Evolutionary conservation across 2,797 vertebrate species (phyloP).

Genomic region (Amniataba percoides): DNA sequence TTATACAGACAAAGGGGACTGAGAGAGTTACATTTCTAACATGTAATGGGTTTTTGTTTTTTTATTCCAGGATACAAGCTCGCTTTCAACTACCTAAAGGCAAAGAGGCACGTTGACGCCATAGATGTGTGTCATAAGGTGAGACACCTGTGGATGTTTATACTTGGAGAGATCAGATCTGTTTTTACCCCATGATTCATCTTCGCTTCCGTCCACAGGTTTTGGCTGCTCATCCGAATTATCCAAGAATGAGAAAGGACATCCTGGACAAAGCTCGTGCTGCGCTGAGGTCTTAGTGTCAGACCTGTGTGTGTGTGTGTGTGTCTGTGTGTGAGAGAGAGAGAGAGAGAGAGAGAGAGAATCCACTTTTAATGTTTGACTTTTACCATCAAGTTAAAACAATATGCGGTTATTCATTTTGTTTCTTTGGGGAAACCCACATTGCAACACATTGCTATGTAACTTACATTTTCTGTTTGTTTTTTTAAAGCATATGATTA

Average conservation of each 20-base stretch:
- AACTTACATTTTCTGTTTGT: no score
- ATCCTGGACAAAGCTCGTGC: constrained; percentile 96
- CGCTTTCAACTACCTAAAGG: constrained; percentile 98
- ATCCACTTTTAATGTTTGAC: constrained; percentile 28
- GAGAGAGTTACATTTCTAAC: constrained; percentile 20
- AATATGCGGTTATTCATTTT: constrained; percentile 22
- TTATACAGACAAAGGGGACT: background rate
- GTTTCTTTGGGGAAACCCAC: constrained; percentile 6
- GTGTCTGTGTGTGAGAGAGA: constrained; percentile 17
- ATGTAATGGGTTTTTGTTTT: background rate
- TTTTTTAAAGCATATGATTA: constrained; percentile 13
- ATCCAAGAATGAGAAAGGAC: constrained; percentile 97
- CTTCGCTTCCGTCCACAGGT: constrained; percentile 82
- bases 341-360: constrained; percentile 12
- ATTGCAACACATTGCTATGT: constrained; percentile 10
- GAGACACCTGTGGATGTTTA: constrained; percentile 57
- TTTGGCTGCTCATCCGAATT: constrained; percentile 92
- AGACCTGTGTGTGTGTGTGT: constrained; percentile 10
- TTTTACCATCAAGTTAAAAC: constrained; percentile 31
- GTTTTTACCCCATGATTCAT: constrained; percentile 11
- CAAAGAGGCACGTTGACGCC: constrained; percentile 94
- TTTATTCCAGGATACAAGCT: constrained; percentile 94
- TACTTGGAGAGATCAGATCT: background rate
- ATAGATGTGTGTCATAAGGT: constrained; percentile 97
- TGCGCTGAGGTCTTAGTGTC: constrained; percentile 87